phyloP scores from a whole-genome alignment of 2,113 vertebrate species.

The Stomatorhinus ivindoensis region DNA sequence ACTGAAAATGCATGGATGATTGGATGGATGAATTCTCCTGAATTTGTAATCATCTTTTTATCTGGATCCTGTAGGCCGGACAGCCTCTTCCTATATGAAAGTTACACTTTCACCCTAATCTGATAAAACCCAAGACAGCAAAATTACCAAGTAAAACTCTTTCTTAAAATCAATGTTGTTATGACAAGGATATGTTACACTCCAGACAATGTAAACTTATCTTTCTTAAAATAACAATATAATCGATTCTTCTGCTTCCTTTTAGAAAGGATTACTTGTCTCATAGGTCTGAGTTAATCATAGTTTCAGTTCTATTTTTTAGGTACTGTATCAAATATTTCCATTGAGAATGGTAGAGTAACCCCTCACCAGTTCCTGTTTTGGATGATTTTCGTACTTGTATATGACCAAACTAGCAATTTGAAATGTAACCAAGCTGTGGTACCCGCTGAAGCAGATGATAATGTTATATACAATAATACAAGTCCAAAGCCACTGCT shows the following conservation, averaged over 20 bases:
- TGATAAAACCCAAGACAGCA: neutral
- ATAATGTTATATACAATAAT: neutral
- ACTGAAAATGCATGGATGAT: neutral
- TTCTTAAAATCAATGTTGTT: neutral
- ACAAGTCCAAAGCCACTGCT: neutral
- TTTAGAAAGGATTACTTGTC: neutral
- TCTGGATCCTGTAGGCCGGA: neutral
- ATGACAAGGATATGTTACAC: neutral
- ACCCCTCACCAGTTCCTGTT: neutral
- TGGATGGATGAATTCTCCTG: neutral
- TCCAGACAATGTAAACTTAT: neutral
- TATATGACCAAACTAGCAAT: neutral
- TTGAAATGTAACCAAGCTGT: neutral
- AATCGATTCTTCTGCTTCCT: neutral
- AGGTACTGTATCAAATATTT: neutral
- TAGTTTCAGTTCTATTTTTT: neutral
- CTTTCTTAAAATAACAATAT: neutral
- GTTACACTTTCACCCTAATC: neutral
- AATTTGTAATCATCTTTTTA: neutral
- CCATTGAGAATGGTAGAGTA: neutral
- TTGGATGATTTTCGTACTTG: neutral
- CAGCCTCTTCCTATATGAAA: neutral
- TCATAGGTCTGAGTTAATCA: neutral
- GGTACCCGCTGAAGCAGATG: neutral
- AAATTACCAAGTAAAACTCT: neutral